Conservation (phyloP, 2,888 invertebrate species). For the Itoplectis maculator region DNA sequence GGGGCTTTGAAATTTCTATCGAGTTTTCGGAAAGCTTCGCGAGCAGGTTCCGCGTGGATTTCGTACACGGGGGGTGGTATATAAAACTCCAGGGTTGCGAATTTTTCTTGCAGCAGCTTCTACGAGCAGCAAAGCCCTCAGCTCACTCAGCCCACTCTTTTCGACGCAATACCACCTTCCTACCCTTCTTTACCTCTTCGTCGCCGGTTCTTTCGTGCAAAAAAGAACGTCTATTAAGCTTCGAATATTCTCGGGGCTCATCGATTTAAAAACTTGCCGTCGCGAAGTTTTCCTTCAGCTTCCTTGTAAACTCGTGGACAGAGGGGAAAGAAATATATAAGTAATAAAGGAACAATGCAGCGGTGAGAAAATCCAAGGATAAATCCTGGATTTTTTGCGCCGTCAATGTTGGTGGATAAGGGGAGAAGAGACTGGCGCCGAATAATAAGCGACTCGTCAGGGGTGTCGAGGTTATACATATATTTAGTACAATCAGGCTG, state of each 20-base stretch:
- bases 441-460: conserved; percentile 20
- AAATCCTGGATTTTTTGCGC: conserved; percentile 2
- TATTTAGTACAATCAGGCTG: conserved; percentile 12
- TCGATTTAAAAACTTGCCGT: conserved; percentile 52
- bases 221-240: conserved; percentile 48
- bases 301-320: conserved; percentile 30
- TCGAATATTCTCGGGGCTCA: conserved; percentile 52
- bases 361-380: not conserved
- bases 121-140: not conserved
- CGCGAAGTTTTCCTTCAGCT: conserved; percentile 34
- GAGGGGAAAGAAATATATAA: not conserved
- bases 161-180: not conserved
- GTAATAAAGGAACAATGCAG: not conserved
- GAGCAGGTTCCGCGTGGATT: conserved; percentile 38
- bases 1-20: conserved; percentile 63
- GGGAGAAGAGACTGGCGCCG: conserved; percentile 4
- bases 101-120: conserved; percentile 40
- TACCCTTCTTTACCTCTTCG: conserved; percentile 4
- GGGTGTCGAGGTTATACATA: not conserved
- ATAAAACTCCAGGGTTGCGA: conserved; percentile 44
- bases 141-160: conserved; percentile 30
- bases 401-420: conserved; percentile 10
- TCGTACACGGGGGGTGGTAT: conserved; percentile 32
- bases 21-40: conserved; percentile 60
- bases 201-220: not conserved